phyloP scores from a whole-genome alignment of 2,888 invertebrate species.

The Catocala fraxini region DNA sequence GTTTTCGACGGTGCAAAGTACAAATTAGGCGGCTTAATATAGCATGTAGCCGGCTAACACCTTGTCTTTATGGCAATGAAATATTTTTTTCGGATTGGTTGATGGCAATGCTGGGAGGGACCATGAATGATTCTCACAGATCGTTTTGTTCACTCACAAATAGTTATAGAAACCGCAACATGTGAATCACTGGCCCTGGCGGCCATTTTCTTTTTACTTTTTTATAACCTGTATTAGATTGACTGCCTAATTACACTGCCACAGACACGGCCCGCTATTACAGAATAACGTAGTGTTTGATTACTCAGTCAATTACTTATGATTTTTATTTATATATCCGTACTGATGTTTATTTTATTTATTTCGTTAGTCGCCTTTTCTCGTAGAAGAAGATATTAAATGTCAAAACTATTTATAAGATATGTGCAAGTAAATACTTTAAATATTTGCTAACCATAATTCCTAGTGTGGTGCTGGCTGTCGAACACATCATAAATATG shows the following conservation, averaged over 20 bases:
- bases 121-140: conserved; percentile 54
- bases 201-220: conserved; percentile 51
- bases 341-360: conserved; percentile 13
- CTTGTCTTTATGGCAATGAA: conserved; percentile 62
- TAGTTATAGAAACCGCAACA: conserved; percentile 66
- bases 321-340: conserved; percentile 4
- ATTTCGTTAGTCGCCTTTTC: conserved; percentile 9
- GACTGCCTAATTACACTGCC: conserved; percentile 48
- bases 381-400: conserved; percentile 15
- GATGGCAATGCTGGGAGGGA: conserved; percentile 64
- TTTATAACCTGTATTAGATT: conserved; percentile 52
- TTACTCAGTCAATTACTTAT: conserved; percentile 27
- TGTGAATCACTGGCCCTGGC: conserved; percentile 64
- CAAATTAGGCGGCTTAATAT: conserved; percentile 70
- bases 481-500: conserved; percentile 85
- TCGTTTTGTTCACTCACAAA: conserved; percentile 64
- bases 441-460: conserved; percentile 76
- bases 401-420: conserved; percentile 47
- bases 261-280: conserved; percentile 18
- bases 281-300: conserved; percentile 26
- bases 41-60: conserved; percentile 61
- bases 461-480: conserved; percentile 75
- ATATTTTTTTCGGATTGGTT: conserved; percentile 67
- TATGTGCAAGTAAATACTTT: conserved; percentile 63
- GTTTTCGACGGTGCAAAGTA: conserved; percentile 62